phyloP scores from a whole-genome alignment of 35 echinoderm and acorn worm genomes.

The Hemicentrotus pulcherrimus region DNA sequence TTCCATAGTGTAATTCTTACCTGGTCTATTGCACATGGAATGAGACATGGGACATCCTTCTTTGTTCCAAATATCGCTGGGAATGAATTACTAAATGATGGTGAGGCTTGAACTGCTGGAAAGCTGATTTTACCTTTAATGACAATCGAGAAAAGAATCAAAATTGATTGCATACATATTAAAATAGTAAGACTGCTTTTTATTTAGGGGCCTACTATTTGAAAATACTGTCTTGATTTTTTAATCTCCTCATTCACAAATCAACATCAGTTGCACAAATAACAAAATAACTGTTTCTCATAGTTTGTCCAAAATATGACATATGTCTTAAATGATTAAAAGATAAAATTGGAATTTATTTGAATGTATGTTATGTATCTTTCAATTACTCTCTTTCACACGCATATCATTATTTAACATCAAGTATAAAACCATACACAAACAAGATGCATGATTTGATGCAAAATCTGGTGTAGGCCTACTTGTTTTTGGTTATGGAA shows the following conservation, averaged over 20 bases:
- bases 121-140: slow-evolving; percentile 98
- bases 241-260: not conserved
- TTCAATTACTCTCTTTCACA: no score
- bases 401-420: no score
- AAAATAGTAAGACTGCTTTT: not conserved
- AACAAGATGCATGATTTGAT: no score
- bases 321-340: no score
- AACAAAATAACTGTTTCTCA: no score
- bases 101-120: slow-evolving; percentile 89
- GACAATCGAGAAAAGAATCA: not conserved
- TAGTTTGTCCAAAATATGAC: no score
- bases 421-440: no score
- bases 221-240: not conserved
- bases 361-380: no score
- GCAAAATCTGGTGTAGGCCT: no score
- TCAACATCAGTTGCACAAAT: not conserved
- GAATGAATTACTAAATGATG: slow-evolving; percentile 94
- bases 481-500: no score
- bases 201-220: not conserved
- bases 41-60: slow-evolving; percentile 93
- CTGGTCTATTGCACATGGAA: slow-evolving; percentile 99
- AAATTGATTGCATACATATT: not conserved
- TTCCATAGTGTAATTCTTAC: slow-evolving; percentile 54
- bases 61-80: slow-evolving; percentile 92
- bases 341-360: no score